Conservation (phyloP, 2,888 invertebrate species). For the Crossocerus cetratus region DNA sequence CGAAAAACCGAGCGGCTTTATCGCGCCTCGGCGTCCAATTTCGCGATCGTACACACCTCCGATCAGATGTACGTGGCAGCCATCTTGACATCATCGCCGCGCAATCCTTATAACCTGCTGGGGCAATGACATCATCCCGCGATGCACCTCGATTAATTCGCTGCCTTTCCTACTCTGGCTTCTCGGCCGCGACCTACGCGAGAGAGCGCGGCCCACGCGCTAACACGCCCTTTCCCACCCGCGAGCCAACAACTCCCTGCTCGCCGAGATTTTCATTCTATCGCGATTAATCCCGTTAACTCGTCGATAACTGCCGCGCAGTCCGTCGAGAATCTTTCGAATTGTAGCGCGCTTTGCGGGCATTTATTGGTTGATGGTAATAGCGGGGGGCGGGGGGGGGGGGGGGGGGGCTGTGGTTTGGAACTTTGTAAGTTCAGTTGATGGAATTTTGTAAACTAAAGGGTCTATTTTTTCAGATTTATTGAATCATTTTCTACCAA, state of each 20-base stretch:
- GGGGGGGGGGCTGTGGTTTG: too few relatives aligned
- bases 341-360: slow-evolving; percentile 43
- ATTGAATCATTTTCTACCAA: too few relatives aligned
- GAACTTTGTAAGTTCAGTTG: too few relatives aligned
- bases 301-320: neutral
- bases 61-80: slow-evolving; percentile 71
- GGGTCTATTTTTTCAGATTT: too few relatives aligned
- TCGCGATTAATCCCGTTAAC: neutral
- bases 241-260: neutral
- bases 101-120: slow-evolving; percentile 54
- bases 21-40: slow-evolving; percentile 59
- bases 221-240: too few relatives aligned
- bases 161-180: slow-evolving; percentile 20
- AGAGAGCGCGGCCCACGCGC: too few relatives aligned
- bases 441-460: too few relatives aligned
- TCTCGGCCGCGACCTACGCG: slow-evolving; percentile 16
- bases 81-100: slow-evolving; percentile 65
- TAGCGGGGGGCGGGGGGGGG: too few relatives aligned
- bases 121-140: slow-evolving; percentile 64
- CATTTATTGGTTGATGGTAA: too few relatives aligned
- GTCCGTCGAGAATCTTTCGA: slow-evolving; percentile 38
- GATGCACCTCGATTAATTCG: slow-evolving; percentile 24
- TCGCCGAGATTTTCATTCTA: neutral
- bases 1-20: slow-evolving; percentile 48
- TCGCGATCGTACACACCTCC: slow-evolving; percentile 60